phyloP scores from a whole-genome alignment of 2,888 invertebrate species.

The Dilophus febrilis region DNA sequence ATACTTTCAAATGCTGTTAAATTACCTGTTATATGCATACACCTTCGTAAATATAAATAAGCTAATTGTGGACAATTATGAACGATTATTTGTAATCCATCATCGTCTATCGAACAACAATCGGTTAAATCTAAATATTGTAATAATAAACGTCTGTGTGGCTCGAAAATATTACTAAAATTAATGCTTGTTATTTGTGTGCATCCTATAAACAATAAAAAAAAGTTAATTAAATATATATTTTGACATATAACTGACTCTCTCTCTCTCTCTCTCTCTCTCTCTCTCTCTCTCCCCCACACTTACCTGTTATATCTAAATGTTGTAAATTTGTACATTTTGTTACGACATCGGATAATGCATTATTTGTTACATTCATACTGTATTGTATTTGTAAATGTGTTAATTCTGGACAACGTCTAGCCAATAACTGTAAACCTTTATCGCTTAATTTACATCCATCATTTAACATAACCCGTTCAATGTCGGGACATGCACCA shows the following conservation, averaged over 20 bases:
- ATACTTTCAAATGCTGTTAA: background rate
- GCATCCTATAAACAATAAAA: conserved; percentile 1
- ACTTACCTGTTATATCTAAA: conserved; percentile 62
- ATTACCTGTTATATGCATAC: conserved; percentile 68
- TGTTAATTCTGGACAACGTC: conserved; percentile 65
- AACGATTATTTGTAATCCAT: conserved; percentile 65
- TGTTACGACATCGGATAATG: conserved; percentile 60
- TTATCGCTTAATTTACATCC: conserved; percentile 59
- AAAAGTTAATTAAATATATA: background rate
- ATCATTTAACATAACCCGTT: conserved; percentile 46
- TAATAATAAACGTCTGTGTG: conserved; percentile 49
- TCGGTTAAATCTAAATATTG: conserved; percentile 85
- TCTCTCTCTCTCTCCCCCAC: too few species aligned
- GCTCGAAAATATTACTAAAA: conserved; percentile 45
- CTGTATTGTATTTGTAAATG: conserved; percentile 65
- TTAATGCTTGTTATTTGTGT: conserved; percentile 58
- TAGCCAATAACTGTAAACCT: conserved; percentile 55
- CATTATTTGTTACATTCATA: conserved; percentile 53
- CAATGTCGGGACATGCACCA: conserved; percentile 48
- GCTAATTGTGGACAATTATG: conserved; percentile 75
- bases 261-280: background rate
- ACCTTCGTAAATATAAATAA: conserved; percentile 74
- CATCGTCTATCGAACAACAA: conserved; percentile 69
- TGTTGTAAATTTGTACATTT: conserved; percentile 67
- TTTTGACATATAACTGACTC: background rate